Conservation (phyloP, 2,888 invertebrate genomes). For the Drosophila formosana region DNA sequence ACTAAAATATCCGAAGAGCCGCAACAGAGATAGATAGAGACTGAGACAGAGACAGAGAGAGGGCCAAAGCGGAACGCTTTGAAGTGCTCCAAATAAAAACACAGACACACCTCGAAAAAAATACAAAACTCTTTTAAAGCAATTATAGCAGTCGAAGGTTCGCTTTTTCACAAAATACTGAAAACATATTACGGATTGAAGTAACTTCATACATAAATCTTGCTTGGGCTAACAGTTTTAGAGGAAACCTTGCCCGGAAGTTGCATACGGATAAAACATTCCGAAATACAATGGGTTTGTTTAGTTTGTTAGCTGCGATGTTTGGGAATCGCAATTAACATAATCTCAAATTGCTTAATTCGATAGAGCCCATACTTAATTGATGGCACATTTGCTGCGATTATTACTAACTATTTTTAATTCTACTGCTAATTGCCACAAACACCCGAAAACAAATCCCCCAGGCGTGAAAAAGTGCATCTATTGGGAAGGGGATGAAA, state of each 20-base stretch:
- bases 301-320: background rate
- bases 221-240: conserved; percentile 35
- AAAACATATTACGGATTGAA: conserved; percentile 72
- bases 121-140: conserved; percentile 55
- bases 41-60: conserved; percentile 1
- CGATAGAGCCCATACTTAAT: conserved; percentile 48
- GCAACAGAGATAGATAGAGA: conserved; percentile 15
- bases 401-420: conserved; percentile 28
- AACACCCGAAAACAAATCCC: conserved; percentile 48
- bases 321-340: conserved; percentile 54
- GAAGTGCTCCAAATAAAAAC: conserved; percentile 80
- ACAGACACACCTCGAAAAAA: conserved; percentile 71
- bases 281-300: background rate
- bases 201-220: conserved; percentile 70
- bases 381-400: conserved; percentile 43
- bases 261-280: conserved; percentile 21
- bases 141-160: conserved; percentile 66
- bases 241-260: conserved; percentile 66
- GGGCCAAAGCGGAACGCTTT: conserved; percentile 68
- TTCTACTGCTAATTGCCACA: conserved; percentile 55
- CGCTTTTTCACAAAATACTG: conserved; percentile 22
- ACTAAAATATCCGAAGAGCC: conserved; percentile 64
- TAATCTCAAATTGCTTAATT: conserved; percentile 68
- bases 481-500: background rate
- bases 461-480: background rate